Conservation (phyloP, 2,113 vertebrate genomes). For the Balaeniceps rex region DNA sequence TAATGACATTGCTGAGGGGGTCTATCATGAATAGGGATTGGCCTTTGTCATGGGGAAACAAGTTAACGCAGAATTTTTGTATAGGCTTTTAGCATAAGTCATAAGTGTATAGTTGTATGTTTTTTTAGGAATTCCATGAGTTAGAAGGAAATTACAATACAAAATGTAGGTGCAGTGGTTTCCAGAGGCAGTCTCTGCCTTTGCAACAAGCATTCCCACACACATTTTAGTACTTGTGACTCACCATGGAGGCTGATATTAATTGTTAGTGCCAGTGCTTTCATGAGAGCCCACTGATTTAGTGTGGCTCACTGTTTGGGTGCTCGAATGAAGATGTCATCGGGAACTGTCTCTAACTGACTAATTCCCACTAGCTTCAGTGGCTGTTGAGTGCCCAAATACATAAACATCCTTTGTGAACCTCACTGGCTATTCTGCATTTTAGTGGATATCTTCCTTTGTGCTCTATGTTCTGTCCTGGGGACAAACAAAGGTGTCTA, state of each 20-base stretch:
- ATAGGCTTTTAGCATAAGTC: neutral
- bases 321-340: neutral
- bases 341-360: neutral
- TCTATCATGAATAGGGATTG: neutral
- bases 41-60: neutral
- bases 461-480: neutral
- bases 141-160: neutral
- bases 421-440: neutral
- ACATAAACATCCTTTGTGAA: neutral
- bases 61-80: neutral
- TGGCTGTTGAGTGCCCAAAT: neutral
- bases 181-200: neutral
- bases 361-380: neutral
- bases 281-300: neutral
- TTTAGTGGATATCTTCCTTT: neutral
- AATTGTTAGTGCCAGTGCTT: neutral
- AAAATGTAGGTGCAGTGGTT: neutral
- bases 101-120: rapidly evolving
- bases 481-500: neutral
- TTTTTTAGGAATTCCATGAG: neutral
- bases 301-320: neutral
- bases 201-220: neutral
- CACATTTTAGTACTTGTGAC: neutral
- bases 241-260: neutral
- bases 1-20: neutral